Evolutionary conservation across 2,113 vertebrate genomes (phyloP).

Genomic region (Strix uralensis): DNA sequence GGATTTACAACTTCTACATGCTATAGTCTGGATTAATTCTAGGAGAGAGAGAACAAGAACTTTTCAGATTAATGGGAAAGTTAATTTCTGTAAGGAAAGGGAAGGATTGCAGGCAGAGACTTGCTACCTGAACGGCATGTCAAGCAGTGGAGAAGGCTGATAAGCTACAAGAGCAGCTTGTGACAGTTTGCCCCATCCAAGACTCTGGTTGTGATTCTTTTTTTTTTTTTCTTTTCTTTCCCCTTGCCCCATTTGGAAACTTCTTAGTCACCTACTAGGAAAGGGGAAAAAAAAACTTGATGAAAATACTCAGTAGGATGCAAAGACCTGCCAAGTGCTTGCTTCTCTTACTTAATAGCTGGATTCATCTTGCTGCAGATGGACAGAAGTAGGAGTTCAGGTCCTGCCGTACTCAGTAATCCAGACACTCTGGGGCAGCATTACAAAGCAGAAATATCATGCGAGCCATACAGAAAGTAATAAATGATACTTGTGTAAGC

Average conservation of each 20-base stretch:
- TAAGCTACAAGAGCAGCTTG: not conserved
- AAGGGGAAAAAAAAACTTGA: not conserved
- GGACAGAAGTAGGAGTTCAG: not conserved
- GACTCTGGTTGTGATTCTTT: not conserved
- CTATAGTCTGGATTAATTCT: not conserved
- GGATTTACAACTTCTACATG: not conserved
- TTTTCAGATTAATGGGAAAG: not conserved
- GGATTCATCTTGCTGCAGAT: not conserved
- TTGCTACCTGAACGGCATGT: not conserved
- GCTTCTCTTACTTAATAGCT: not conserved
- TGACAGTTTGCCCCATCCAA: not conserved
- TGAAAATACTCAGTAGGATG: not conserved
- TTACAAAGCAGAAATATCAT: not conserved
- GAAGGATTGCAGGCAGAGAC: not conserved
- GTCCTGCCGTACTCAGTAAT: not conserved
- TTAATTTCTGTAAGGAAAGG: not conserved
- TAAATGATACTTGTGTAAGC: not conserved
- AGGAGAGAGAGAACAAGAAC: not conserved
- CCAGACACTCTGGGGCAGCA: not conserved
- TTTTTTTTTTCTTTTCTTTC: not conserved
- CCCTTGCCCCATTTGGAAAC: not conserved
- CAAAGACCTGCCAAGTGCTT: not conserved
- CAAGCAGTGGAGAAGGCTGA: not conserved
- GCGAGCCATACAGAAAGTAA: fast-evolving
- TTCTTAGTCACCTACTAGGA: not conserved